Base-by-base conservation (phyloP, 2,888 invertebrate species). In the Chrysopilus asiliformis region DNA sequence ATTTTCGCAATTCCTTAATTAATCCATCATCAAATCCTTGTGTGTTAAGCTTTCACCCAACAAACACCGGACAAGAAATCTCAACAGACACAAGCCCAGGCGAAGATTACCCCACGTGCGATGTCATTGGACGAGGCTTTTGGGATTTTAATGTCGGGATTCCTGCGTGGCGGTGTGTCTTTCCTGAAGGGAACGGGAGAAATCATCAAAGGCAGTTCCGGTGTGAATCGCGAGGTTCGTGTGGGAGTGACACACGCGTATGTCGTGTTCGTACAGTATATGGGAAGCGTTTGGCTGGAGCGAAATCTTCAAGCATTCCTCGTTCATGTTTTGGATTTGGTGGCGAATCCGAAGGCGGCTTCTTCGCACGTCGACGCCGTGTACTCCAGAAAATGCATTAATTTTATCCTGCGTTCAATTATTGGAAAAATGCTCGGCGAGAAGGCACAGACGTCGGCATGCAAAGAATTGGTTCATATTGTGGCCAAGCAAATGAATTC, bases 211-310 rank as follows among this genome's bases (percentile, higher is more conserved):
- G 91, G 93, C 4, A 84, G 84, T 45, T 86, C 87, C 0, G 83
- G 86, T 7, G 85, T 95, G 1, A 93, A 91, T 59, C 70, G 93
- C 43, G 97, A 98, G 70, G 87, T 97, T 37, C 72, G 97, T 46
- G 93, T 98, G 39, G 97, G 97, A 41, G 89, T 98, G 1, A 94
- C 97, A 4, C 90, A 97, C 68, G 86, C 93, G 0, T 98, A 98
- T 58, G 94, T 98, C 17, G 81, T 89, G 35, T 90, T 97, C 58
- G 84, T 91, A 1, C 85, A 89, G 62, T 81, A 83, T 51, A 77
- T 97, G 74, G 97, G 97, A 19, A 81, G 87, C 7, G 73, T 79
- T 2, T 98, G 97, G 97, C 62, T 98, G 42, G 97, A 98, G 63
- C 76, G 87, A 14, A 90, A 97, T 57, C 71, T 95, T 53, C 78